These are phyloP conservation scores for Benitochromis conjunctus DNA, from an alignment of 2,113 vertebrate species.

Conservation along the genomic window DNA sequence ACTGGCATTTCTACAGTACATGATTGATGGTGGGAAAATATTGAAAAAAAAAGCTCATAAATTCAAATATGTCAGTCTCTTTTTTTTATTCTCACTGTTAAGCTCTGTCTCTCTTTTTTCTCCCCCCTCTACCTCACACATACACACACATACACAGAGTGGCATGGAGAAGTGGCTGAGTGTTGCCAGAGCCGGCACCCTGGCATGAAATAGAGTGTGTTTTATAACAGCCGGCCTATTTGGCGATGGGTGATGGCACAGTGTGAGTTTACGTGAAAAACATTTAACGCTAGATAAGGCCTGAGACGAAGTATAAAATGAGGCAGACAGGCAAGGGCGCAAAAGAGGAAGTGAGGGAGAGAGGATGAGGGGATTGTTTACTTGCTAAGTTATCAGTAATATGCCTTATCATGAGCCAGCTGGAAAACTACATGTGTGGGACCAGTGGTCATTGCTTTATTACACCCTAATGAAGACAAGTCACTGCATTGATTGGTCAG, in stretches of 20 bases:
- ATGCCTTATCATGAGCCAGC: conserved; percentile 26
- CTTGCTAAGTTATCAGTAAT: conserved; percentile 22
- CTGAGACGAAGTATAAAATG: conserved; percentile 11
- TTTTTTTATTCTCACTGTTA: not conserved
- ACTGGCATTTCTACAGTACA: not conserved
- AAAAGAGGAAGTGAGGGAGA: not conserved
- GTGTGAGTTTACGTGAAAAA: conserved; percentile 52
- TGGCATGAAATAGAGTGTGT: conserved; percentile 41
- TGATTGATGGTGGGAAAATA: not conserved
- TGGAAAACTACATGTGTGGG: conserved; percentile 23
- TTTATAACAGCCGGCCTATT: conserved; percentile 41
- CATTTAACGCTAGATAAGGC: conserved; percentile 48
- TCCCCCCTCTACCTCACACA: not conserved
- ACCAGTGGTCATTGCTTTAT: conserved; percentile 53
- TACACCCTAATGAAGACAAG: conserved; percentile 34
- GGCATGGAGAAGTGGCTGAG: conserved; percentile 34
- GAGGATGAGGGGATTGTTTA: conserved; percentile 6
- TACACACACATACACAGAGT: not conserved
- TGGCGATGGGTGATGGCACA: conserved; percentile 25
- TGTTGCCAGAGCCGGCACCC: conserved; percentile 24
- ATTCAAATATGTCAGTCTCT: not conserved
- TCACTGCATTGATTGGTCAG: not conserved
- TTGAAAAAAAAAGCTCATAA: not conserved
- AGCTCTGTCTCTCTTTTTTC: not conserved
- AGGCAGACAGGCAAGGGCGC: not conserved